Evolutionary conservation across 1,140 invertebrate species (phyloP).

Genomic region (Lucilia cuprina): DNA sequence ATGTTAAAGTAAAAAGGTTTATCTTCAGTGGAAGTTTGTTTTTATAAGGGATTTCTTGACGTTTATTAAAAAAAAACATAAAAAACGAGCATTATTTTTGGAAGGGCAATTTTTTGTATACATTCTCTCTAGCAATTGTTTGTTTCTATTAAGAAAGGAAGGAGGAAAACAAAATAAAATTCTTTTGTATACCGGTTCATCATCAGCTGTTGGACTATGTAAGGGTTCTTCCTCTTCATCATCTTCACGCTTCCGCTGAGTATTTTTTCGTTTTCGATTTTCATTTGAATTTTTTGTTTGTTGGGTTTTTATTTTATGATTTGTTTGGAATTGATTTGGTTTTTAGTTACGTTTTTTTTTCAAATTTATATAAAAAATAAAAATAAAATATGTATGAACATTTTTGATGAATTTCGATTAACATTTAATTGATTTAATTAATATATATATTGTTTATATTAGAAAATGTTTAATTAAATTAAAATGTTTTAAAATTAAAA

Average conservation of each 20-base stretch:
- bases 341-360: too few species aligned
- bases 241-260: slow-evolving; percentile 55
- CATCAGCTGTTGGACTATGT: slow-evolving; percentile 71
- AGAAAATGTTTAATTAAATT: neutral
- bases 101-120: slow-evolving; percentile 1
- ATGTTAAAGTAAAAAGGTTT: neutral
- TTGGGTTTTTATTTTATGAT: neutral
- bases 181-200: slow-evolving; percentile 68
- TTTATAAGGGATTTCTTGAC: neutral
- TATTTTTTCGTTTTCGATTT: neutral
- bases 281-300: neutral
- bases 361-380: neutral
- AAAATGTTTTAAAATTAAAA: neutral
- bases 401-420: neutral
- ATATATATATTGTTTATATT: neutral
- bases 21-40: neutral
- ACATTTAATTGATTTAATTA: neutral
- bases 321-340: neutral
- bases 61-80: neutral
- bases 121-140: slow-evolving; percentile 20
- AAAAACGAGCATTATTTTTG: slow-evolving; percentile 22
- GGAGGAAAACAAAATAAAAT: slow-evolving; percentile 37
- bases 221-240: slow-evolving; percentile 57
- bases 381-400: neutral
- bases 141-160: slow-evolving; percentile 39